These are phyloP conservation scores for Odontomyia ornata DNA, from an alignment of 2,888 invertebrate genomes.

Conservation along the genomic window DNA sequence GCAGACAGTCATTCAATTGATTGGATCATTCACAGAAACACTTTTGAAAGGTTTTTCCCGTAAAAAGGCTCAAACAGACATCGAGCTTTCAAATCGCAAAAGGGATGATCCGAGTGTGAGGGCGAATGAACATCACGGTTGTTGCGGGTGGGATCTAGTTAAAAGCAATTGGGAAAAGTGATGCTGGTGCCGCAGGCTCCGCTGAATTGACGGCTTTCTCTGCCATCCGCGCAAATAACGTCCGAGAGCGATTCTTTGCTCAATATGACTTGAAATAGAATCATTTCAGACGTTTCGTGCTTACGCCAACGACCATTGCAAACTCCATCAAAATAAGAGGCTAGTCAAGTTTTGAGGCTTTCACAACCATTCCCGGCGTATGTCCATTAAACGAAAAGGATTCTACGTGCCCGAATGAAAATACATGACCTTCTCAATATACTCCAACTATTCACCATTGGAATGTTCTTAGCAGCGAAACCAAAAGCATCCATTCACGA, in stretches of 20 bases:
- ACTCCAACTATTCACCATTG: not conserved
- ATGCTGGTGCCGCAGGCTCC: too few relatives aligned
- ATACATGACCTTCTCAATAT: slow-evolving; percentile 1
- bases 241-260: not conserved
- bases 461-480: too few relatives aligned
- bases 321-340: not conserved
- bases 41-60: not conserved
- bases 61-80: not conserved
- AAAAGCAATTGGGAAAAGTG: too few relatives aligned
- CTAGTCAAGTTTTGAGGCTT: slow-evolving; percentile 1
- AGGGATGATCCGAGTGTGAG: not conserved
- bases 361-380: not conserved
- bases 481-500: not conserved
- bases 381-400: slow-evolving; percentile 11
- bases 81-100: not conserved
- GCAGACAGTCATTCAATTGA: not conserved
- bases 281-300: not conserved
- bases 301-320: not conserved
- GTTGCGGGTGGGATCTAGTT: not conserved
- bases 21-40: slow-evolving; percentile 14
- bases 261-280: not conserved
- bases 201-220: too few relatives aligned
- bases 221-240: too few relatives aligned
- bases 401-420: slow-evolving; percentile 5
- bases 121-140: not conserved